Percentiles rank a stretch among this genome's conserved stretches.
Evolutionary conservation across 2,888 invertebrate genomes (phyloP).

Genomic region (Malacosoma neustria): DNA sequence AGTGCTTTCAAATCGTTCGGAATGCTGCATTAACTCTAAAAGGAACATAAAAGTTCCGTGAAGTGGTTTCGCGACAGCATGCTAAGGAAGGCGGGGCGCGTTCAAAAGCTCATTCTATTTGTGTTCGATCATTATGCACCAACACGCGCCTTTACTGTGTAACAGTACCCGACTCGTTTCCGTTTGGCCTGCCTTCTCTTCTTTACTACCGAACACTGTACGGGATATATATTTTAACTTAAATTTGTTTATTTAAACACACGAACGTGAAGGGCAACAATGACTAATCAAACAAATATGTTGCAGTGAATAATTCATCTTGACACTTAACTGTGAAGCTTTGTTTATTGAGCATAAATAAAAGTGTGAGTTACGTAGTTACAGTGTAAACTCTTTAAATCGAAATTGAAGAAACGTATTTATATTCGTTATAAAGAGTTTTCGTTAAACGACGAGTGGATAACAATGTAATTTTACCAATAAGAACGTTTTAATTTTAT

Average conservation of each 20-base stretch:
- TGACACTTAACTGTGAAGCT: not conserved
- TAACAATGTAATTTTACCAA: too few relatives aligned
- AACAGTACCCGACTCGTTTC: conserved; percentile 63
- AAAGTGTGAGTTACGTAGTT: too few relatives aligned
- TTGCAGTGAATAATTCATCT: not conserved
- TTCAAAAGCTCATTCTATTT: conserved; percentile 57
- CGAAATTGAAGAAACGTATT: too few relatives aligned
- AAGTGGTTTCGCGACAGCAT: conserved; percentile 58
- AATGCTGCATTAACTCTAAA: conserved; percentile 6
- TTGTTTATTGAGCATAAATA: too few relatives aligned
- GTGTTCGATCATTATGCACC: conserved; percentile 64
- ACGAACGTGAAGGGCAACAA: conserved; percentile 17
- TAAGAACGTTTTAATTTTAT: too few relatives aligned
- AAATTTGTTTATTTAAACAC: conserved; percentile 30
- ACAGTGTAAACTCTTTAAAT: too few relatives aligned
- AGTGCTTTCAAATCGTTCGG: not conserved
- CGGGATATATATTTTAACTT: conserved; percentile 26
- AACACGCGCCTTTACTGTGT: conserved; percentile 65
- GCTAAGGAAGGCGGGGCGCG: conserved; percentile 38
- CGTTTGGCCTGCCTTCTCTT: conserved; percentile 46
- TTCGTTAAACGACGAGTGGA: too few relatives aligned
- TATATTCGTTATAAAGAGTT: too few relatives aligned
- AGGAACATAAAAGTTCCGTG: conserved; percentile 46
- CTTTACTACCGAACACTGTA: conserved; percentile 45
- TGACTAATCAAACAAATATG: conserved; percentile 6